Percentiles rank a stretch among this genome's conserved stretches.
Conservation (phyloP, 1,140 invertebrate species). For the Eueides isabella region DNA sequence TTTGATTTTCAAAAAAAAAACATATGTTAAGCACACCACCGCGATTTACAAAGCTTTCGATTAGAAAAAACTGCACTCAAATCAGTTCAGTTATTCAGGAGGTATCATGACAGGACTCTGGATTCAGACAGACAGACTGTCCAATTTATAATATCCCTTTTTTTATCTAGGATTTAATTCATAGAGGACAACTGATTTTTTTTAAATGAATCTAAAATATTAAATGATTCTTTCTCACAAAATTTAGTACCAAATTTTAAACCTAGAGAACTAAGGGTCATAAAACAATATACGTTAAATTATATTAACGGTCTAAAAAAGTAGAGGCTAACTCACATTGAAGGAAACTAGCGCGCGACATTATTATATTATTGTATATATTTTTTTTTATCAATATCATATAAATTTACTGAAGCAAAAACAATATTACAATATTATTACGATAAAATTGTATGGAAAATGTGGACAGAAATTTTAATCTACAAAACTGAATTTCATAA, state of each 20-base stretch:
- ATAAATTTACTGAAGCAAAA: background rate
- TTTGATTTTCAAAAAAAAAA: too few species aligned
- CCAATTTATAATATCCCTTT: too few species aligned
- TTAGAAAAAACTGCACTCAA: too few species aligned
- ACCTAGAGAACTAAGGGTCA: conserved; percentile 6
- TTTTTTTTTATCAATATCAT: background rate
- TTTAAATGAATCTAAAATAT: background rate
- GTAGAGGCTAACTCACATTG: conserved; percentile 7
- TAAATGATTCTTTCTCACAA: background rate
- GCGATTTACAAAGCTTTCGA: too few species aligned
- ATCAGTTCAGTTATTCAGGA: too few species aligned
- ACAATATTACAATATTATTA: background rate
- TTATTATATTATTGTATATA: background rate
- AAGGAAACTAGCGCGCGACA: background rate
- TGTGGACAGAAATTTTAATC: background rate
- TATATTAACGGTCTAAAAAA: background rate
- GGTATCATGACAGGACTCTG: too few species aligned
- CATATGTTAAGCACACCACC: too few species aligned
- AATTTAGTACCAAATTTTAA: background rate
- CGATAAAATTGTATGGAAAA: background rate
- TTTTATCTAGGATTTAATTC: too few species aligned
- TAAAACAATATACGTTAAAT: conserved; percentile 15
- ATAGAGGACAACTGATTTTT: background rate
- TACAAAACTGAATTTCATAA: background rate
- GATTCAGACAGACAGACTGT: too few species aligned